phyloP scores from a whole-genome alignment of 2,797 vertebrate species.

The Iguana delicatissima region DNA sequence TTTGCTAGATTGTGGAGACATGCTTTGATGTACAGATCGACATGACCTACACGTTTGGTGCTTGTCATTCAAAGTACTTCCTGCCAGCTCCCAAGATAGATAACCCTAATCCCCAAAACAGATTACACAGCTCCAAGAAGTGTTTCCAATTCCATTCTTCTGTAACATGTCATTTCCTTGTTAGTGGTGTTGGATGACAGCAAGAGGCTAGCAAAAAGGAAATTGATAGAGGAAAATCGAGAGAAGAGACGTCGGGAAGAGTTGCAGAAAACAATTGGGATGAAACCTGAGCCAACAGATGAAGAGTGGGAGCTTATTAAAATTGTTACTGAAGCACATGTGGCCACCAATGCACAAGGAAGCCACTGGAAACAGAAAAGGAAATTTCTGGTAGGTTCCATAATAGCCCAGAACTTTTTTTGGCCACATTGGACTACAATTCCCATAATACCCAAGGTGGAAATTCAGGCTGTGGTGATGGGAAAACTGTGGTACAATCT shows the following conservation, averaged over 20 bases:
- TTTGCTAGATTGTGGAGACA: not conserved
- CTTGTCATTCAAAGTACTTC: constrained; percentile 3
- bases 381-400: constrained; percentile 94
- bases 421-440: not conserved
- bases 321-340: constrained; percentile 94
- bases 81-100: not conserved
- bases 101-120: constrained; percentile 21
- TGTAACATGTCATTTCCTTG: constrained; percentile 24
- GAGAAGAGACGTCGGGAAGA: constrained; percentile 93
- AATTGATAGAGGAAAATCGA: constrained; percentile 96
- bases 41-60: constrained; percentile 6
- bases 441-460: not conserved
- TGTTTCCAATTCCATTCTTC: constrained; percentile 22
- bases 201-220: constrained; percentile 95
- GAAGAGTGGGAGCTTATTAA: constrained; percentile 98
- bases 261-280: constrained; percentile 90
- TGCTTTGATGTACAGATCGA: not conserved
- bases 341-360: constrained; percentile 97
- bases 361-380: constrained; percentile 99
- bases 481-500: not conserved
- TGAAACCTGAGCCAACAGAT: constrained; percentile 92
- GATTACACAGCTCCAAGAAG: constrained; percentile 28
- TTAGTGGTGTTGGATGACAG: constrained; percentile 97
- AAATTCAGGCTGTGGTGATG: not conserved
- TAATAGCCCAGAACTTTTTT: not conserved